Base-by-base conservation (phyloP, 2,888 invertebrate genomes). In the Microctonus hyperodae region DNA sequence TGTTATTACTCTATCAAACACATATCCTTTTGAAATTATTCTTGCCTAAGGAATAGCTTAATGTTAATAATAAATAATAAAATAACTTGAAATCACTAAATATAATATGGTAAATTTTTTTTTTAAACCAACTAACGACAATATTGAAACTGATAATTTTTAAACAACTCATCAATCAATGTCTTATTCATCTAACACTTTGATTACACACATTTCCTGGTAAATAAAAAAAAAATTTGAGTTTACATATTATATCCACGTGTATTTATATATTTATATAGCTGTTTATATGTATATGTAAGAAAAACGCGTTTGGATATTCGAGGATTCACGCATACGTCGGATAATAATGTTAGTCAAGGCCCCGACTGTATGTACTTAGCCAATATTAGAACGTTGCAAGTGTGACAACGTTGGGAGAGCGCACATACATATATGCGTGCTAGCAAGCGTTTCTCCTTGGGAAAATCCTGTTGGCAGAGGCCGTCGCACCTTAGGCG, bases 391-490 rank as follows among this genome's bases (percentile, higher is more conserved):
- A 60, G 65, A 65, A 55, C 58, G 40, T 59, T 51, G 60, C 65
- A 65, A 60, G 65, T 48, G 48, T 48, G 44, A 60, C 60, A 60
- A 48, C 60, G 44, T 51, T 35, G 11, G 60, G 51, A 40, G 57
- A 44, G 61, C 59, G 50, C 53, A 61, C 65, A 50, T 40, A 50
- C 53, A 61, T 65, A 50, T 40, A 44, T 44, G 22, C 33, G 28
- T 53, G 31, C 61, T 48, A 60, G 37, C 58, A 65, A 55, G 33
- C 31, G 55, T 33, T 40, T 65, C 69, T 65, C 61, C 61, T 68
- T 67, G 68, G 55, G 63, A 70, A 44, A 70, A 72, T 69, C 68
- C 51, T 64, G 70, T 64, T 70, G 69, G 59, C 66, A 65, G 56
- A 65, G 51, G 55, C 60, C 55, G 59, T 65, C 37, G 55, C 37